Conservation (phyloP, 2,888 invertebrate genomes). For the Drosophila fulvimacula region DNA sequence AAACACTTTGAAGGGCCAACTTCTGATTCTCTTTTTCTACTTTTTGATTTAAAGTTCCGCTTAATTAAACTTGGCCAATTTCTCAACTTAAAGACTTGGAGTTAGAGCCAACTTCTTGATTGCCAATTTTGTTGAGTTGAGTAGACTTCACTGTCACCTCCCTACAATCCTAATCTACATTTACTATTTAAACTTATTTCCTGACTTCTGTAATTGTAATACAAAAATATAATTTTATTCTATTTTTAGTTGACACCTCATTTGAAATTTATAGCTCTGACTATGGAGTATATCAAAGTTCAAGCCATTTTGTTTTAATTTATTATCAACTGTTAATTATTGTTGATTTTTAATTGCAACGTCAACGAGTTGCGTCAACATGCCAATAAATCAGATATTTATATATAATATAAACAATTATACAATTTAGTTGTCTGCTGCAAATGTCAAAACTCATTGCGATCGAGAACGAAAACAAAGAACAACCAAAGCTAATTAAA, state of each 20-base stretch:
- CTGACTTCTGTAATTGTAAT: background rate
- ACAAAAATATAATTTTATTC: background rate
- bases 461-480: slow-evolving; percentile 33
- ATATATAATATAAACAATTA: slow-evolving; percentile 6
- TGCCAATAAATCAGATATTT: slow-evolving; percentile 19
- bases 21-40: too few relatives aligned
- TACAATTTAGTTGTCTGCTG: slow-evolving; percentile 12
- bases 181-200: too few relatives aligned
- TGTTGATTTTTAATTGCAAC: slow-evolving; percentile 29
- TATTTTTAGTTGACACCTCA: background rate
- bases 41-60: too few relatives aligned
- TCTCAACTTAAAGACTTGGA: too few relatives aligned
- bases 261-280: background rate
- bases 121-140: too few relatives aligned
- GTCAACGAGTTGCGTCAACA: slow-evolving; percentile 44
- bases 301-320: background rate
- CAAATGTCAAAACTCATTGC: slow-evolving; percentile 54
- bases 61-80: too few relatives aligned
- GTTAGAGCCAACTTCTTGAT: too few relatives aligned
- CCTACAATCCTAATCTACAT: too few relatives aligned
- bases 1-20: too few relatives aligned
- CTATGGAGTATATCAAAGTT: background rate
- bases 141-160: too few relatives aligned
- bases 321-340: background rate
- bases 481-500: slow-evolving; percentile 54